Percentiles rank a stretch among this genome's conserved stretches.
Conservation (phyloP, 2,888 invertebrate species). For the Synanthedon tipuliformis region DNA sequence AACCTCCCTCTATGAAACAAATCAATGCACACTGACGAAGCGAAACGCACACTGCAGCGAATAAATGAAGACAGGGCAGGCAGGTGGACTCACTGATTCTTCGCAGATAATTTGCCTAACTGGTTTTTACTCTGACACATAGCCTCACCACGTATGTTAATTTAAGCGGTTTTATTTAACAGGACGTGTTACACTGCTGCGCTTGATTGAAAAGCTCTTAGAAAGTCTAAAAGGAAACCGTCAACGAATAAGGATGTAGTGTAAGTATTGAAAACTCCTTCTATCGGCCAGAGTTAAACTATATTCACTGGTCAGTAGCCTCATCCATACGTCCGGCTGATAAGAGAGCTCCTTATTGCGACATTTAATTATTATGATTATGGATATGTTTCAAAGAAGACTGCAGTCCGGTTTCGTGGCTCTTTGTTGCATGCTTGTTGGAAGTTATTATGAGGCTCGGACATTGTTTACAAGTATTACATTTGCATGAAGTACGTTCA, state of each 20-base stretch:
- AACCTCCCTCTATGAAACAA: not conserved
- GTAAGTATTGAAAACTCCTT: not conserved
- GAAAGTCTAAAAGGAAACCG: not conserved
- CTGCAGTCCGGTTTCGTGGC: constrained; percentile 9
- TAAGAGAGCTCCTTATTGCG: constrained; percentile 39
- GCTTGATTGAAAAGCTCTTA: not conserved
- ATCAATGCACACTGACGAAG: not conserved
- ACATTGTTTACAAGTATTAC: not conserved
- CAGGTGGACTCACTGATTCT: constrained; percentile 61
- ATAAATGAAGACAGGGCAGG: constrained; percentile 33
- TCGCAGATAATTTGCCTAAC: constrained; percentile 63
- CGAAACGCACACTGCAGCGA: constrained; percentile 6
- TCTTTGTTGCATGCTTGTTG: constrained; percentile 13
- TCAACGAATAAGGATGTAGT: not conserved
- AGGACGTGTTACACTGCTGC: constrained; percentile 13
- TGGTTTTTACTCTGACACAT: constrained; percentile 27
- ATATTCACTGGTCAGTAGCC: constrained; percentile 37
- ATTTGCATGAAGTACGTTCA: not conserved
- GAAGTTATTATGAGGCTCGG: not conserved
- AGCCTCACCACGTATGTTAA: not conserved
- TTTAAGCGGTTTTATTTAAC: not conserved
- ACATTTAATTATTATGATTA: constrained; percentile 61
- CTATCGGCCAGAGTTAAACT: constrained; percentile 10
- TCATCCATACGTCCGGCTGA: constrained; percentile 35
- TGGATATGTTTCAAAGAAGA: constrained; percentile 44